phyloP scores from a whole-genome alignment of 1,140 invertebrate species.

The Drosophila punjabiensis region DNA sequence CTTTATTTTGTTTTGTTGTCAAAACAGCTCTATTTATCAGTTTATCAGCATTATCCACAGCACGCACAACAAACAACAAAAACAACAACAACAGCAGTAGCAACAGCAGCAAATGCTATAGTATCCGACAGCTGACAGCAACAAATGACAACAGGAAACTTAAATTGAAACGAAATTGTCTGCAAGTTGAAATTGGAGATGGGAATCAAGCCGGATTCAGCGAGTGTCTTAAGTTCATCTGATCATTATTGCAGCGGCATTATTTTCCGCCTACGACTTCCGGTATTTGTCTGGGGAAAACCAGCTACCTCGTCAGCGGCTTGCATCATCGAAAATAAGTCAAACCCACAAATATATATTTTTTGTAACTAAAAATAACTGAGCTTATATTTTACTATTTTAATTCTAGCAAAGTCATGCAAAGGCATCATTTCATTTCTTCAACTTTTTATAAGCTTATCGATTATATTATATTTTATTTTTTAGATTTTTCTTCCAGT shows the following conservation, averaged over 20 bases:
- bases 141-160: constrained; percentile 51
- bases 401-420: neutral
- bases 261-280: constrained; percentile 38
- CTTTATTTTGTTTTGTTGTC: constrained; percentile 59
- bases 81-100: constrained; percentile 35
- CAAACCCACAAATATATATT: neutral
- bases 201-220: constrained; percentile 28
- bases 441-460: neutral
- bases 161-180: constrained; percentile 50
- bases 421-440: neutral
- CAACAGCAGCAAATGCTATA: constrained; percentile 18
- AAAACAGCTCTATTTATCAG: constrained; percentile 74
- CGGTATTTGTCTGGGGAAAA: constrained; percentile 12
- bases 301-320: neutral
- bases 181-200: constrained; percentile 36
- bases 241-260: constrained; percentile 23
- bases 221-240: constrained; percentile 27
- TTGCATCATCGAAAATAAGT: constrained; percentile 14
- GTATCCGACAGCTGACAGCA: constrained; percentile 28
- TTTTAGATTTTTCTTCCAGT: neutral
- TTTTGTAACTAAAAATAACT: no score
- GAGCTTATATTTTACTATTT: neutral
- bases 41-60: constrained; percentile 62
- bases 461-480: neutral
- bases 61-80: constrained; percentile 41